phyloP scores from a whole-genome alignment of 2,113 vertebrate species.

The Hyla sarda region DNA sequence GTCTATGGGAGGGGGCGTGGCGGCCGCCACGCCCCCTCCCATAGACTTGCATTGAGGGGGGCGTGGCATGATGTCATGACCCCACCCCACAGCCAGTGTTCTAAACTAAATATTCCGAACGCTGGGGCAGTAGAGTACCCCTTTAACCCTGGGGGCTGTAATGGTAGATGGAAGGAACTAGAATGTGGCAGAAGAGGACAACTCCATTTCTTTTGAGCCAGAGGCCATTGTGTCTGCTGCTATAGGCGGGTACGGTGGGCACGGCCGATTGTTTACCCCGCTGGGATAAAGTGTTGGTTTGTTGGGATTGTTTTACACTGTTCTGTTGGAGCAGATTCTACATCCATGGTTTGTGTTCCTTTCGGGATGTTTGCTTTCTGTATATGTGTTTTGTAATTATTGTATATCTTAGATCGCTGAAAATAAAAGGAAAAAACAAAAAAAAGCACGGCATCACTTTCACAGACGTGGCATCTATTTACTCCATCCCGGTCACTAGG shows the following conservation, averaged over 20 bases:
- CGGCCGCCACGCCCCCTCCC: too few relatives aligned
- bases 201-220: neutral
- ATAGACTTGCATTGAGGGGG: too few relatives aligned
- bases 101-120: too few relatives aligned
- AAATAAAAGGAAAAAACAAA: neutral
- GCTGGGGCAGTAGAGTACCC: too few relatives aligned
- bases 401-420: constrained; percentile 23
- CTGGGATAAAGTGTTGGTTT: neutral
- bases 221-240: neutral
- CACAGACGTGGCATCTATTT: neutral
- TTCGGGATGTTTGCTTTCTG: neutral
- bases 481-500: too few relatives aligned
- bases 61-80: too few relatives aligned
- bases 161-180: neutral
- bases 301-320: constrained; percentile 7
- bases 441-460: constrained; percentile 2
- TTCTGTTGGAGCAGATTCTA: neutral
- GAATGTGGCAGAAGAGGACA: neutral
- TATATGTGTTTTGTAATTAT: constrained; percentile 10
- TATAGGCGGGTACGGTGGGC: neutral
- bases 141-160: too few relatives aligned
- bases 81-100: too few relatives aligned
- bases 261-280: neutral
- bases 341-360: neutral
- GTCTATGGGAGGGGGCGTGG: too few relatives aligned